phyloP scores from a whole-genome alignment of 2,888 invertebrate species.

The Drosophila kambysellisi region DNA sequence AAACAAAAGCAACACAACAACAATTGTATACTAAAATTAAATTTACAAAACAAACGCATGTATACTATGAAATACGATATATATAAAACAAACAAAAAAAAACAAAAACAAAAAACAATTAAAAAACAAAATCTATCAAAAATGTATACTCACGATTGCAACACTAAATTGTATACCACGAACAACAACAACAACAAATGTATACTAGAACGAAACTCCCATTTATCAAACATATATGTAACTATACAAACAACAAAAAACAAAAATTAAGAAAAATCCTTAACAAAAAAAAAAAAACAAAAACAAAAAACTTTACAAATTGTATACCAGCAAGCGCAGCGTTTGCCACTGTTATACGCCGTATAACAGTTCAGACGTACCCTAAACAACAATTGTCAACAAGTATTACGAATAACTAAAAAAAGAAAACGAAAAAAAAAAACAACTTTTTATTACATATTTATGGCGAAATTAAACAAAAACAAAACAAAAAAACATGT shows the following conservation, averaged over 20 bases:
- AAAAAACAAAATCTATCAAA: constrained; percentile 18
- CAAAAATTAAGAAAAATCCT: constrained; percentile 5
- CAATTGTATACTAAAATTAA: constrained; percentile 70
- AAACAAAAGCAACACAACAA: constrained; percentile 39
- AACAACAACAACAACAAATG: constrained; percentile 42
- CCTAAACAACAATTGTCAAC: constrained; percentile 44
- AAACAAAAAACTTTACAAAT: constrained; percentile 29
- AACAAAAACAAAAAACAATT: neutral
- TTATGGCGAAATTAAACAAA: constrained; percentile 48
- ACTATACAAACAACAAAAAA: constrained; percentile 26
- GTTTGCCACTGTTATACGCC: constrained; percentile 44
- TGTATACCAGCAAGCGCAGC: constrained; percentile 54
- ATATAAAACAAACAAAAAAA: constrained; percentile 18
- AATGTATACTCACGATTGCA: constrained; percentile 40
- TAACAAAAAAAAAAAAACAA: constrained; percentile 1
- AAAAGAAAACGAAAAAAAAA: constrained; percentile 3
- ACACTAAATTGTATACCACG: constrained; percentile 43
- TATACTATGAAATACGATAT: constrained; percentile 59
- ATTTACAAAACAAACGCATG: constrained; percentile 51
- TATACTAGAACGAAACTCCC: constrained; percentile 59
- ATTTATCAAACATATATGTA: constrained; percentile 46
- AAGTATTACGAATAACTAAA: constrained; percentile 49
- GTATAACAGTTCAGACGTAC: constrained; percentile 42
- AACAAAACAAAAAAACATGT: constrained; percentile 47
- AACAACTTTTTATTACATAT: constrained; percentile 52